Evolutionary conservation across 2,797 vertebrate genomes (phyloP), one percentile per base, ranked within the genome.

Genomic region (Gambusia yucatana): DNA sequence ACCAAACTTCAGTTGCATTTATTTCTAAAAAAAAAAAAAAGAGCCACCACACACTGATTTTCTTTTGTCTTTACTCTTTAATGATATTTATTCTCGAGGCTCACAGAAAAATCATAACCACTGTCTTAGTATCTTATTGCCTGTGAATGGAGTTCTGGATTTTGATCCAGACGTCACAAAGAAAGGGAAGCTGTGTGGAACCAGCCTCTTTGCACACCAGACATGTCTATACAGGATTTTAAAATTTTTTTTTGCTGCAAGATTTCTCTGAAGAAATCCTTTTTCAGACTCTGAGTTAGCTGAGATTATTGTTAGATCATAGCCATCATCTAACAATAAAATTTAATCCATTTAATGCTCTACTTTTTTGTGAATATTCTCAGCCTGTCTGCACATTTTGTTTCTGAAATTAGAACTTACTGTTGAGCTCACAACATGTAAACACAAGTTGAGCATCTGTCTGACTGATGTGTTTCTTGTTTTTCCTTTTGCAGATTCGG

Each of bases 401-500:
- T 11, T 28, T n/a, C 39, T 41, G 22, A 74, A 55, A 43, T 10
- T 41, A n/a, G 11, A 43, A 3, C 25, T 20, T 9, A 5, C 11
- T 39, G 30, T 73, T 55, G 33, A 41, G 11, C 36, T 55, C 22
- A n/a, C 50, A 57, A 41, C 1, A 14, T 25, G 25, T 55, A 73
- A 41, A 16, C 33, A 73, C n/a, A 48, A 73, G 13, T 14, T 41
- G 13, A 39, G n/a, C 43, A 22, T n/a, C 6, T 36, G 11, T 11
- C 52, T 50, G 70, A 74, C 28, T 70, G 16, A 75, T 76, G 8
- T 55, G 2, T 77, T 70, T 4, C 4, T 77, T 1, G 79, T 1
- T 73, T 30, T 91, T 50, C 36, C 70, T 74, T 59, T 79, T 55
- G 70, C 92, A 98, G 97, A 98, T 94, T 94, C 97, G 0, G 96